A percentile compares a stretch with the other conserved stretches of the same genome.
Conservation (phyloP, 2,888 invertebrate genomes). For the Rhagophthalmus giganteus region DNA sequence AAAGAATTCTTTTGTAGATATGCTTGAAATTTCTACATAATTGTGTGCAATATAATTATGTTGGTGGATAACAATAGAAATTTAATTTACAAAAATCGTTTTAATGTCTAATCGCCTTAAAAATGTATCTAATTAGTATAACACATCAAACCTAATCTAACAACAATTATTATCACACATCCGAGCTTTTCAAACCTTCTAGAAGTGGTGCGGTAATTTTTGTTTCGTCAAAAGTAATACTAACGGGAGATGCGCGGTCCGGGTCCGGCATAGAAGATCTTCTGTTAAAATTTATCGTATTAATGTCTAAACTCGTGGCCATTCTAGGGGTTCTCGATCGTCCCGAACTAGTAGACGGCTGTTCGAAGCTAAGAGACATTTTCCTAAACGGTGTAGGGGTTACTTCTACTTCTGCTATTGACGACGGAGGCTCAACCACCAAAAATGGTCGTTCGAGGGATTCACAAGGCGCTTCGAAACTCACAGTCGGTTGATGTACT, state of each 20-base stretch:
- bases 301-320: constrained; percentile 48
- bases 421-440: constrained; percentile 34
- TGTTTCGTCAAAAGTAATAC: constrained; percentile 49
- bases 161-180: constrained; percentile 45
- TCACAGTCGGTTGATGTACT: constrained; percentile 31
- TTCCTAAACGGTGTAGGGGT: constrained; percentile 39
- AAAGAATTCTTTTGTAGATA: too few relatives aligned
- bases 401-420: constrained; percentile 14
- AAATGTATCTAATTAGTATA: not conserved
- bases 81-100: too few relatives aligned
- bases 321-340: constrained; percentile 46
- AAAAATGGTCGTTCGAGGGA: constrained; percentile 35
- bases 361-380: constrained; percentile 51
- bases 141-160: too few relatives aligned
- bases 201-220: constrained; percentile 51
- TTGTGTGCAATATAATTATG: too few relatives aligned
- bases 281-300: constrained; percentile 41
- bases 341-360: constrained; percentile 37
- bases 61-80: too few relatives aligned
- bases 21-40: too few relatives aligned
- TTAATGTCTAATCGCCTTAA: not conserved
- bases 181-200: constrained; percentile 51
- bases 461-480: constrained; percentile 32
- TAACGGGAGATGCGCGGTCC: constrained; percentile 37
- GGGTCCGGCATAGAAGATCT: constrained; percentile 42